phyloP scores from a whole-genome alignment of 2,113 vertebrate species.

The Chaetorhynchus papuensis region DNA sequence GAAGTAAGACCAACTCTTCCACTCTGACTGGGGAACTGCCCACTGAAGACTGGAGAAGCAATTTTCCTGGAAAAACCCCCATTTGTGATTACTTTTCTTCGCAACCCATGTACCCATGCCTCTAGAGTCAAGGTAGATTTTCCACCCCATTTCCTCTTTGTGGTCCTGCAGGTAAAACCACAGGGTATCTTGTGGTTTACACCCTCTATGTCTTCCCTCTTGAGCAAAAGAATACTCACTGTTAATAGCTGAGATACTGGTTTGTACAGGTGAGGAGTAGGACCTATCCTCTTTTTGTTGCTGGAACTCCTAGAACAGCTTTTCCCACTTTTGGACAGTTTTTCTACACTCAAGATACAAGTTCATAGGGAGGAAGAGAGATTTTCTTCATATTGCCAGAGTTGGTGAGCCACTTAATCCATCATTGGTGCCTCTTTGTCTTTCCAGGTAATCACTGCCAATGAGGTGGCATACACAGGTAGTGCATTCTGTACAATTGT shows the following conservation, averaged over 20 bases:
- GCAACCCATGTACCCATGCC: background rate
- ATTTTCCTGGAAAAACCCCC: background rate
- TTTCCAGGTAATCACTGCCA: background rate
- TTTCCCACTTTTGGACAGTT: background rate
- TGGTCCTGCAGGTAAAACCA: background rate
- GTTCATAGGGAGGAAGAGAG: background rate
- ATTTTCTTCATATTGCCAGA: background rate
- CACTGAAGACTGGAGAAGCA: background rate
- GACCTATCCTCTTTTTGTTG: background rate
- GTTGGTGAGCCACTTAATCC: background rate
- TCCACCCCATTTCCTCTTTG: background rate
- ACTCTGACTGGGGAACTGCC: background rate
- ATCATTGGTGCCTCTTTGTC: background rate
- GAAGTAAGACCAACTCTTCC: background rate
- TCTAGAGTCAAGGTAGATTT: background rate
- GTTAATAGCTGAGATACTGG: background rate
- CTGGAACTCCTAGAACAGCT: background rate
- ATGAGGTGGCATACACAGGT: background rate
- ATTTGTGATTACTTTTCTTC: background rate
- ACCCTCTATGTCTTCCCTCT: background rate
- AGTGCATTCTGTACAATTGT: background rate
- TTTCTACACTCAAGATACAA: background rate
- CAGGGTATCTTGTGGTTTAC: background rate
- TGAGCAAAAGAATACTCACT: background rate
- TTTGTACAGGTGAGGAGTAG: too few relatives aligned